Base-by-base conservation (phyloP, 1,140 invertebrate species). In the Lucilia sericata region DNA sequence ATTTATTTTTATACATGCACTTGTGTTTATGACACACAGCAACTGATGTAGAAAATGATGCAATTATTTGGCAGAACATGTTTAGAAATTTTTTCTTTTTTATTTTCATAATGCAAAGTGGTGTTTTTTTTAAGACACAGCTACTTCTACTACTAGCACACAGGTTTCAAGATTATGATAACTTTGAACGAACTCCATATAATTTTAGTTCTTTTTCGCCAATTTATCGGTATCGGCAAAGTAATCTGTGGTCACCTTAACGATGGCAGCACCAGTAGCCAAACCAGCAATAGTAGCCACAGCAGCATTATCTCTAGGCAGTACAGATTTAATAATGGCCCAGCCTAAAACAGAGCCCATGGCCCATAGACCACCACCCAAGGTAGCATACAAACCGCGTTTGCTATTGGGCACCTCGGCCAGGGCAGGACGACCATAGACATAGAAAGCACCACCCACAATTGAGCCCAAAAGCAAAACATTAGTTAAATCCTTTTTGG, bases 261-360 rank as follows among this genome's bases (percentile, higher is more conserved):
- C 91, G 19, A 95, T 87, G 2, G 91, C 92, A 19, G 93, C 86
- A 14, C 94, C 94, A 19, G 94, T 93, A 55, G 92, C 91, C n/a
- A 95, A 84, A 12, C 94, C 95, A 55, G 93, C 92, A 34, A 93
- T 74, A 1, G 94, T 94, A 74, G 88, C 88, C 1, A 94, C 92
- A n/a, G 92, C 87, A 10, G 92, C 87, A 70, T 94, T 92, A 88
- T 94, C 95, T 85, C 93, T 91, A 7, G 95, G 95, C 42, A 95
- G 86, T 49, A 95, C 87, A 21, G 94, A 94, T 86, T 95, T 92
- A 34, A 95, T 90, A 34, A 96, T 92, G 1, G 95, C 95, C 94
- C 95, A 96, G 42, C 93, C 91, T 5, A 96, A 90, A 8, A 96
- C 93, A 0, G 95, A 95, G 25, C 95, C 95, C 88, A 96, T 93